These are phyloP conservation scores for Entelurus aequoreus DNA, from an alignment of 2,113 vertebrate species.

Conservation along the genomic window DNA sequence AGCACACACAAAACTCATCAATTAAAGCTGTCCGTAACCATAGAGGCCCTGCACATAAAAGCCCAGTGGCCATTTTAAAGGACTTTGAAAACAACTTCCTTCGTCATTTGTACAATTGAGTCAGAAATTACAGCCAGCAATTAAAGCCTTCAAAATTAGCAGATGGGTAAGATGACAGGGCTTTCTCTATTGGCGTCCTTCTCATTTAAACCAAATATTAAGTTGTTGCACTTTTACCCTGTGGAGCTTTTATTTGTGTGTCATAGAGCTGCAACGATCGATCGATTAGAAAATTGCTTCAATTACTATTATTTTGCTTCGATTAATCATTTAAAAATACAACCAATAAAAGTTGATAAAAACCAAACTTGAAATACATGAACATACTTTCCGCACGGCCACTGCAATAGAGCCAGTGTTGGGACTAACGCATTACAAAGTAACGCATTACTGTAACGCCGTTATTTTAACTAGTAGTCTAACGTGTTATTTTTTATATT, in stretches of 20 bases:
- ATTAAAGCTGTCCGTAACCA: conserved; percentile 45
- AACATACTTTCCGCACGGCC: too few relatives aligned
- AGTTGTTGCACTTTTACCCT: conserved; percentile 21
- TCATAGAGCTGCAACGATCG: neutral
- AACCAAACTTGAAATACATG: too few relatives aligned
- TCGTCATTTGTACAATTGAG: conserved; percentile 45
- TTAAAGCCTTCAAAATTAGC: conserved; percentile 20
- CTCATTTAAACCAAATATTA: conserved; percentile 40
- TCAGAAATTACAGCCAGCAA: conserved; percentile 39
- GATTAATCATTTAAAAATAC: too few relatives aligned
- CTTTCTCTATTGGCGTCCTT: conserved; percentile 31
- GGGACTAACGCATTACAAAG: too few relatives aligned
- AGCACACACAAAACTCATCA: conserved; percentile 10
- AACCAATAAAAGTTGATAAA: too few relatives aligned
- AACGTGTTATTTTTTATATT: too few relatives aligned
- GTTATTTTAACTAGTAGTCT: too few relatives aligned
- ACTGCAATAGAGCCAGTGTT: too few relatives aligned
- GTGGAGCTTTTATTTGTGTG: conserved; percentile 30
- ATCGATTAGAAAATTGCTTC: too few relatives aligned
- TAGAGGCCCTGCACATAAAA: conserved; percentile 51
- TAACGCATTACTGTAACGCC: too few relatives aligned
- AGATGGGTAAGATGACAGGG: neutral
- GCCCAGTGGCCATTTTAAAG: conserved; percentile 35
- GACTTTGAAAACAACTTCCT: conserved; percentile 43
- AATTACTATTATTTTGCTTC: too few relatives aligned